Conservation (phyloP, 1,140 invertebrate genomes). For the Mya arenaria region DNA sequence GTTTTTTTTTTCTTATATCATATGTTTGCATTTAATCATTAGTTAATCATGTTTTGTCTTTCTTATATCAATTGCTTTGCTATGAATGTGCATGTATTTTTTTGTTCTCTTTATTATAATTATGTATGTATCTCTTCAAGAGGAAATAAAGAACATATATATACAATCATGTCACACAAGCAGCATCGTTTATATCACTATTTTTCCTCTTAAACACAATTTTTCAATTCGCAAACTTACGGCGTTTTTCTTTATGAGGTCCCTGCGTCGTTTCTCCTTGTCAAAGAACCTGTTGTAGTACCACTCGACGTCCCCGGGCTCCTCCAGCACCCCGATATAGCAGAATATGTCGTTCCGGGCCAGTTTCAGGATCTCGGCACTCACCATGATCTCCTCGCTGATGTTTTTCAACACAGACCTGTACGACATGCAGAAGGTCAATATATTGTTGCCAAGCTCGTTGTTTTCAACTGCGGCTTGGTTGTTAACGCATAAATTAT, state of each 20-base stretch:
- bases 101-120: too few species aligned
- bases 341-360: constrained; percentile 46
- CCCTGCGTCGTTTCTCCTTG: constrained; percentile 38
- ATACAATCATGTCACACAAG: too few species aligned
- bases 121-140: too few species aligned
- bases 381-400: constrained; percentile 45
- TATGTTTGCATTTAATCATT: too few species aligned
- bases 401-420: constrained; percentile 39
- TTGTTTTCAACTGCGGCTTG: too few species aligned
- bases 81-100: too few species aligned
- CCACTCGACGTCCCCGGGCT: constrained; percentile 52
- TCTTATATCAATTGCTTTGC: too few species aligned
- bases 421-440: neutral
- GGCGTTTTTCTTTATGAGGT: constrained; percentile 44
- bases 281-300: constrained; percentile 44
- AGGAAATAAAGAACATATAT: too few species aligned
- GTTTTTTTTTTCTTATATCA: too few species aligned
- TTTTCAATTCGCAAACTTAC: constrained; percentile 17
- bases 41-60: too few species aligned
- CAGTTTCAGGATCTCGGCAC: constrained; percentile 42
- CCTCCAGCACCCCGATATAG: constrained; percentile 47
- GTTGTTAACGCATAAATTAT: too few species aligned
- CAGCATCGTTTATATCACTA: neutral
- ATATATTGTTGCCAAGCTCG: too few species aligned
- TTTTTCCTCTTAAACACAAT: neutral